Percentiles rank a stretch among this genome's conserved stretches.
phyloP scores from a whole-genome alignment of 2,888 invertebrate genomes.

The Epinotia nisella region DNA sequence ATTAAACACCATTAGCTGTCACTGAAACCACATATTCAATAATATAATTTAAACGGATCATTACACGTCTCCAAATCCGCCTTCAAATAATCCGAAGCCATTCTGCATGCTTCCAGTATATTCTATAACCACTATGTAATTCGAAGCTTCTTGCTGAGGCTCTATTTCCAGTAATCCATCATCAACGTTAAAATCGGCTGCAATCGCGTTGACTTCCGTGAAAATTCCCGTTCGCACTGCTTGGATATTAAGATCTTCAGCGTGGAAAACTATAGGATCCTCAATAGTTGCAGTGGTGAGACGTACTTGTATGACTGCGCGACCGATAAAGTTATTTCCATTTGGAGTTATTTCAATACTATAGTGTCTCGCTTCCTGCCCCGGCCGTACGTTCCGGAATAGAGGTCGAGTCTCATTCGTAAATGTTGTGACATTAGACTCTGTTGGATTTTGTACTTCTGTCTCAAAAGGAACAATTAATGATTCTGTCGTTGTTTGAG shows the following conservation, averaged over 20 bases:
- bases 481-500: slow-evolving; percentile 22
- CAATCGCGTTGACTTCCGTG: slow-evolving; percentile 52
- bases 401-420: slow-evolving; percentile 47
- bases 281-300: slow-evolving; percentile 54
- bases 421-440: slow-evolving; percentile 46
- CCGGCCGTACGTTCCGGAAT: slow-evolving; percentile 57
- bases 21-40: not conserved
- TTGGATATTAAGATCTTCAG: slow-evolving; percentile 54
- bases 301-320: slow-evolving; percentile 56
- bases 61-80: slow-evolving; percentile 54
- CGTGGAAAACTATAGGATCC: slow-evolving; percentile 56
- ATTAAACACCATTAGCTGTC: not conserved
- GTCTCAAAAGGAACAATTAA: not conserved
- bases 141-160: slow-evolving; percentile 49
- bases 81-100: slow-evolving; percentile 60
- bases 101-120: slow-evolving; percentile 57
- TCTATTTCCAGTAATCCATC: slow-evolving; percentile 57
- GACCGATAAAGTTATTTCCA: slow-evolving; percentile 59
- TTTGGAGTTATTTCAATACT: slow-evolving; percentile 57
- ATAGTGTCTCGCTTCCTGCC: slow-evolving; percentile 58
- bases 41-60: not conserved
- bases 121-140: slow-evolving; percentile 61
- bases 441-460: slow-evolving; percentile 30
- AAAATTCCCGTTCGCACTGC: slow-evolving; percentile 59
- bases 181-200: slow-evolving; percentile 48